Evolutionary conservation across 2,797 vertebrate genomes (phyloP).

Genomic region (Yasuhikotakia modesta): DNA sequence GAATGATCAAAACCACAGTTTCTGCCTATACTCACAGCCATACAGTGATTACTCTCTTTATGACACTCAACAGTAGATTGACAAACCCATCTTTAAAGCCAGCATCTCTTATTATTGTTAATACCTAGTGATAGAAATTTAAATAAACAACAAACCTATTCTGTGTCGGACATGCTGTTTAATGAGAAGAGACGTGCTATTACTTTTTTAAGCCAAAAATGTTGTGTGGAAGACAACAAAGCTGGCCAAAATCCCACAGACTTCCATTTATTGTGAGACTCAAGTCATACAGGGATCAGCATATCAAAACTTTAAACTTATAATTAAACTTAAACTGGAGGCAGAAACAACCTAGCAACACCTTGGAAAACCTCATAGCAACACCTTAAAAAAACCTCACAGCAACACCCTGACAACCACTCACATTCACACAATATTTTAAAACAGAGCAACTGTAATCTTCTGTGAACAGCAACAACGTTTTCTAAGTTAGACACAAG

Average conservation of each 20-base stretch:
- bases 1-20: conserved; percentile 42
- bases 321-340: no score
- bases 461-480: background rate
- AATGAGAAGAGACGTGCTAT: background rate
- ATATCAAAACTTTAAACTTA: no score
- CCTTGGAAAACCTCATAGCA: background rate
- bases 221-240: no score
- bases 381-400: background rate
- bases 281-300: background rate
- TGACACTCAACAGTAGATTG: background rate
- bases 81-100: background rate
- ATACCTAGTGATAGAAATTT: no score
- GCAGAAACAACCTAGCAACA: background rate
- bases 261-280: background rate
- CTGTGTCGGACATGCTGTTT: background rate
- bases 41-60: background rate
- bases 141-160: background rate
- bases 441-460: background rate
- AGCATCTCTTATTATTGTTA: no score
- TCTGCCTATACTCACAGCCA: conserved; percentile 7
- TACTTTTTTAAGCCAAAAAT: background rate
- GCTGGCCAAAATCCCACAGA: background rate
- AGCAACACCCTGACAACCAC: background rate
- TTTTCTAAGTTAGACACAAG: background rate
- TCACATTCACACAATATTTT: background rate